Evolutionary conservation across 2,888 invertebrate genomes (phyloP).

Genomic region (Melanostoma scalare): DNA sequence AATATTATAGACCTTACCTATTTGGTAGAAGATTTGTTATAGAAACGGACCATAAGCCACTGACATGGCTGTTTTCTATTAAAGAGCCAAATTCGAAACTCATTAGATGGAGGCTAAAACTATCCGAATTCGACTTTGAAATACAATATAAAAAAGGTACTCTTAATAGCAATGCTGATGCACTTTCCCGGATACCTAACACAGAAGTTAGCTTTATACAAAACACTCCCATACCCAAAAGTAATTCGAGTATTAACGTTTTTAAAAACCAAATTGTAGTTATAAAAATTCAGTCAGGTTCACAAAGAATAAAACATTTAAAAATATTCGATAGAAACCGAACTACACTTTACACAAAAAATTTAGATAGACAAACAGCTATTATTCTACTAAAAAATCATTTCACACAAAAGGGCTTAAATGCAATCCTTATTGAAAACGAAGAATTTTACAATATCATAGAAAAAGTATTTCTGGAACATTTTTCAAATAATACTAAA

Average conservation of each 20-base stretch:
- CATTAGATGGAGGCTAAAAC: conserved; percentile 75
- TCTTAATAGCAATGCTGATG: conserved; percentile 51
- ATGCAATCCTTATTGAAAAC: conserved; percentile 5
- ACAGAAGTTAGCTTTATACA: not conserved
- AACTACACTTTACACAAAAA: conserved; percentile 41
- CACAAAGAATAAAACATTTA: conserved; percentile 35
- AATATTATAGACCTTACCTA: conserved; percentile 33
- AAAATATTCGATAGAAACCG: conserved; percentile 36
- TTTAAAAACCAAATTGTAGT: conserved; percentile 33
- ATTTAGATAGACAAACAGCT: conserved; percentile 8
- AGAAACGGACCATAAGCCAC: conserved; percentile 15
- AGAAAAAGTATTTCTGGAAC: not conserved
- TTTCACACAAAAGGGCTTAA: conserved; percentile 37
- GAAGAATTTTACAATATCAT: too few relatives aligned
- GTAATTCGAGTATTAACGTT: conserved; percentile 18
- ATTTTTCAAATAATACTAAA: conserved; percentile 16
- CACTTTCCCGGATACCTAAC: conserved; percentile 27
- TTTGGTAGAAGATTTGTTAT: conserved; percentile 27
- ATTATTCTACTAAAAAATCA: conserved; percentile 47
- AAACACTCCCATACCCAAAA: conserved; percentile 1
- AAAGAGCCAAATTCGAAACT: conserved; percentile 68
- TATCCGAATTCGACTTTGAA: conserved; percentile 76
- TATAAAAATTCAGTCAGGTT: conserved; percentile 49
- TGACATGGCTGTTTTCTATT: too few relatives aligned
- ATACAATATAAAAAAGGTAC: conserved; percentile 73